Conservation (phyloP, 2,888 invertebrate species). For the Ormia ochracea region DNA sequence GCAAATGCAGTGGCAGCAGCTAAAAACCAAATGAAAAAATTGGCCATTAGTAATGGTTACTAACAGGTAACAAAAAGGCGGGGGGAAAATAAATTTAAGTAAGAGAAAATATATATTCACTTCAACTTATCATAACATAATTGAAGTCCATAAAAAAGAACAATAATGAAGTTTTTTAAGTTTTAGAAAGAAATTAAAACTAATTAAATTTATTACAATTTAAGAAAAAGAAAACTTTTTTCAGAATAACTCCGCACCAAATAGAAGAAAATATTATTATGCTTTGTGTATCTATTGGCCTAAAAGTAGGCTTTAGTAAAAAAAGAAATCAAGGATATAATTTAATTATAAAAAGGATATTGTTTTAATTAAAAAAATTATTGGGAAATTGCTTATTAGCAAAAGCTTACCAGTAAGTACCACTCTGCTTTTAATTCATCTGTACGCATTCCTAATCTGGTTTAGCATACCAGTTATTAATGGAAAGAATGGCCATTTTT, state of each 20-base stretch:
- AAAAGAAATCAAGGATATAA: too few relatives aligned
- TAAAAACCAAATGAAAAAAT: conserved; percentile 17
- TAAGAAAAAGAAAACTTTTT: too few relatives aligned
- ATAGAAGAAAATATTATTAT: background rate
- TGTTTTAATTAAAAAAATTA: too few relatives aligned
- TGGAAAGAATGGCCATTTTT: too few relatives aligned
- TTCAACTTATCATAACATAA: conserved; percentile 14
- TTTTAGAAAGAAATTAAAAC: background rate
- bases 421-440: too few relatives aligned
- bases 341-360: too few relatives aligned
- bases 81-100: too few relatives aligned
- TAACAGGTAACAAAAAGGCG: conserved; percentile 47
- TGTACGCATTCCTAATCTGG: too few relatives aligned
- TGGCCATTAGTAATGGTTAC: conserved; percentile 57
- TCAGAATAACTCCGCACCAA: background rate
- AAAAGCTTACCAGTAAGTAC: too few relatives aligned
- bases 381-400: too few relatives aligned
- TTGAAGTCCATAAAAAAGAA: conserved; percentile 31
- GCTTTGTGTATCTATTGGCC: background rate
- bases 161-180: background rate
- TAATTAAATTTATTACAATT: background rate
- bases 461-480: too few relatives aligned
- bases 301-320: background rate
- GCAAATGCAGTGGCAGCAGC: background rate
- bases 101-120: background rate